These are phyloP conservation scores for Netelia fuscicornis DNA, from an alignment of 2,888 invertebrate species.

Conservation along the genomic window DNA sequence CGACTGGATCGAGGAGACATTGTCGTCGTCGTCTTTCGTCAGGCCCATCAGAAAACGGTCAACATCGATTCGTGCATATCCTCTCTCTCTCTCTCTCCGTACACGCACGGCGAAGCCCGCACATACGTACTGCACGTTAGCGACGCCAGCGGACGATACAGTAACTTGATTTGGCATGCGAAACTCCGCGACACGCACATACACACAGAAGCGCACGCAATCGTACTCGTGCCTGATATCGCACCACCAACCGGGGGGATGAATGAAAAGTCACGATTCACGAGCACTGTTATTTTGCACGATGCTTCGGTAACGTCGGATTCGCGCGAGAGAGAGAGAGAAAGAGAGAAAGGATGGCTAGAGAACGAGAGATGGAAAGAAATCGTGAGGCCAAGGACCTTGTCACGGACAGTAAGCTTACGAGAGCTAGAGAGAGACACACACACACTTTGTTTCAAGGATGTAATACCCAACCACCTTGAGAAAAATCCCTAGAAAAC, in stretches of 20 bases:
- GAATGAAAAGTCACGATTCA: slow-evolving; percentile 45
- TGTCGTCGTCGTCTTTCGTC: not conserved
- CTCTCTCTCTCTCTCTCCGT: not conserved
- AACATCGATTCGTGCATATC: slow-evolving; percentile 10
- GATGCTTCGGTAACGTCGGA: slow-evolving; percentile 58
- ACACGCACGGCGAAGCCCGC: not conserved
- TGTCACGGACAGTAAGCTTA: slow-evolving; percentile 59
- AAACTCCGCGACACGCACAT: slow-evolving; percentile 20
- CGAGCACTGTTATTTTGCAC: slow-evolving; percentile 34
- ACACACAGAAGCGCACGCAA: not conserved
- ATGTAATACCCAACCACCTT: slow-evolving; percentile 20
- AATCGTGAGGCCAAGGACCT: slow-evolving; percentile 69
- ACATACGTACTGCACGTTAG: not conserved
- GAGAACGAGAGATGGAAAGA: slow-evolving; percentile 36
- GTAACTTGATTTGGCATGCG: slow-evolving; percentile 20
- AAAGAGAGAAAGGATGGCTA: not conserved
- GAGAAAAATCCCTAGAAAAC: slow-evolving; percentile 16
- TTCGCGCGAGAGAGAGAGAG: not conserved
- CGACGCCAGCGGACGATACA: slow-evolving; percentile 9
- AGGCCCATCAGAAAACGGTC: not conserved
- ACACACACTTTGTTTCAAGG: slow-evolving; percentile 29
- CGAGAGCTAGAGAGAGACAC: slow-evolving; percentile 20
- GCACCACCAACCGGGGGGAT: slow-evolving; percentile 13
- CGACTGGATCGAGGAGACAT: not conserved
- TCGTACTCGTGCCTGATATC: not conserved